A percentile compares a stretch with the other conserved stretches of the same genome.
phyloP scores from a whole-genome alignment of 1,140 invertebrate genomes.

The Ylistrum balloti region DNA sequence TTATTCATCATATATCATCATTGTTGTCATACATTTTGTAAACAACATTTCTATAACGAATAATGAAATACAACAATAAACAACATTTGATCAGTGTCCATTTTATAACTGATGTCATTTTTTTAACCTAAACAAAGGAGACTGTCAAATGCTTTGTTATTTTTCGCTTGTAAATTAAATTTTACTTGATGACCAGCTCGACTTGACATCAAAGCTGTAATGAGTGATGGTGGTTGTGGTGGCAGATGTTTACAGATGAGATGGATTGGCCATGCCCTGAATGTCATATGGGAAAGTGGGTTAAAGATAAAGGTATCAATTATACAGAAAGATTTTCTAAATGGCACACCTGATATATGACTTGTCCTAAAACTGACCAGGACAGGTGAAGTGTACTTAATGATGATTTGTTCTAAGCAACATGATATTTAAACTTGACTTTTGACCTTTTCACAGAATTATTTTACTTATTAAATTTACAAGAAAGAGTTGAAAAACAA shows the following conservation, averaged over 20 bases:
- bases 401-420: no score
- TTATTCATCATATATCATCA: background rate
- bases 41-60: background rate
- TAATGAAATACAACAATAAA: background rate
- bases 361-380: background rate
- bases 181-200: background rate
- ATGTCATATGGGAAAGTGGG: slow-evolving; percentile 16
- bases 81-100: background rate
- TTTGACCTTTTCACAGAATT: no score
- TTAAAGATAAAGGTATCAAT: background rate
- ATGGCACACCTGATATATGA: background rate
- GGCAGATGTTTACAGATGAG: slow-evolving; percentile 18
- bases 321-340: background rate
- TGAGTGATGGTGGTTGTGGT: background rate
- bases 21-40: background rate
- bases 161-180: background rate
- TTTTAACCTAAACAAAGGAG: background rate
- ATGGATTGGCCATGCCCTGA: background rate
- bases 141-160: slow-evolving; percentile 17
- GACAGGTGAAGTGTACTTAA: background rate
- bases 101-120: background rate
- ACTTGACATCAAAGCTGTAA: slow-evolving; percentile 29
- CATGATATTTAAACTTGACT: no score
- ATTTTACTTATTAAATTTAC: no score
- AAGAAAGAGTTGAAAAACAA: no score